Conservation (phyloP, 2,797 vertebrate genomes). For the Mormyrus hasselquistii region DNA sequence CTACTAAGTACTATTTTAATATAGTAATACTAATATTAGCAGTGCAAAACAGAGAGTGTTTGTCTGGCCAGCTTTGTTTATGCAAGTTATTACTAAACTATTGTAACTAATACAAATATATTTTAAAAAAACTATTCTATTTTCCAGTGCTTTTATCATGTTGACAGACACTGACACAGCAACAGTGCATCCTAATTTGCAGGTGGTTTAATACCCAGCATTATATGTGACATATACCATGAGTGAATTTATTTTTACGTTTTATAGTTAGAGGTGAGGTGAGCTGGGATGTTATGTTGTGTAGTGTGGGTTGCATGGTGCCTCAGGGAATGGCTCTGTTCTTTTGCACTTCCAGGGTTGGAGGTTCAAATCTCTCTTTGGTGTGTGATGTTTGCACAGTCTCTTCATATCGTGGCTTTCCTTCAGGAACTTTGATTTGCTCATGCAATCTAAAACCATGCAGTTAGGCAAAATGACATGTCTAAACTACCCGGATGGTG, state of each 20-base stretch:
- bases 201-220: background rate
- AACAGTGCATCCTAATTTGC: background rate
- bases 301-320: background rate
- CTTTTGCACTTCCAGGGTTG: background rate
- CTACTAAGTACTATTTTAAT: background rate
- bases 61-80: background rate
- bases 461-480: background rate
- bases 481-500: background rate
- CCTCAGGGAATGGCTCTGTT: background rate
- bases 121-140: background rate
- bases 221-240: background rate
- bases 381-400: background rate
- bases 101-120: background rate
- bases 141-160: background rate
- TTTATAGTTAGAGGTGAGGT: background rate
- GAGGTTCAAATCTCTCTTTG: background rate
- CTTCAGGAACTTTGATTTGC: background rate
- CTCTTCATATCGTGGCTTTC: background rate
- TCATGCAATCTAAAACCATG: background rate
- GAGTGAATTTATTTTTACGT: background rate
- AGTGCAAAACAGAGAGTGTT: background rate
- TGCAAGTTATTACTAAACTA: background rate
- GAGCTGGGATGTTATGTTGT: background rate
- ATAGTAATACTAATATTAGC: background rate
- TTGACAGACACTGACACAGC: background rate